Conservation (phyloP, 2,797 vertebrate species). For the Prionace glauca region DNA sequence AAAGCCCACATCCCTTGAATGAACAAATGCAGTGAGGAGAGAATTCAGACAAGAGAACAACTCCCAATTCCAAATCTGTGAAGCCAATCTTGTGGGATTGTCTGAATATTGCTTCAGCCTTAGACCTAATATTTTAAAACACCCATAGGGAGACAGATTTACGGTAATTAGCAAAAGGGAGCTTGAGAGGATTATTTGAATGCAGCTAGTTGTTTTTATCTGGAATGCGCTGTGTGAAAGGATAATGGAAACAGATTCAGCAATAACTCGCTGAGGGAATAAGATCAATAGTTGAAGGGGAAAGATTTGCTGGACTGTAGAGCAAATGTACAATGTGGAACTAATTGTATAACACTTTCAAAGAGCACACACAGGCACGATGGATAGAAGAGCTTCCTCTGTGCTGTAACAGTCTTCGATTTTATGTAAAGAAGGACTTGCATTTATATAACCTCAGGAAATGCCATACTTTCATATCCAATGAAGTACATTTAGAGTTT, state of each 20-base stretch:
- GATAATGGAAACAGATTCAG: neutral
- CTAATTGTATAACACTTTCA: neutral
- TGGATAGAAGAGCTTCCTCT: neutral
- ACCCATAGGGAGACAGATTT: too few relatives aligned
- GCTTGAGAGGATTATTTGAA: neutral
- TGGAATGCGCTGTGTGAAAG: neutral
- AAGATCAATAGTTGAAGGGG: neutral
- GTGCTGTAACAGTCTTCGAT: neutral
- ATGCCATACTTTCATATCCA: neutral
- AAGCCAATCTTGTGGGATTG: neutral
- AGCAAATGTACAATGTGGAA: neutral
- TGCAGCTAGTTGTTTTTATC: neutral
- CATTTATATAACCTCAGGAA: neutral
- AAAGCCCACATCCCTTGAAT: too few relatives aligned
- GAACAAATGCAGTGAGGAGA: neutral
- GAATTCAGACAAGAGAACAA: neutral
- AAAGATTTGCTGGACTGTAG: neutral
- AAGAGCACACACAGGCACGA: neutral
- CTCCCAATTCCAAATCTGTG: neutral
- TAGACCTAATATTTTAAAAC: neutral
- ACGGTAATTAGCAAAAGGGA: neutral
- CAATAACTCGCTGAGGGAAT: neutral
- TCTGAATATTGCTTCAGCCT: neutral
- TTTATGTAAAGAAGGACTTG: neutral
- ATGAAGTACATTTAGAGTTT: neutral